These are phyloP conservation scores for Idaea dimidiata DNA, from an alignment of 2,888 invertebrate species.

Conservation along the genomic window DNA sequence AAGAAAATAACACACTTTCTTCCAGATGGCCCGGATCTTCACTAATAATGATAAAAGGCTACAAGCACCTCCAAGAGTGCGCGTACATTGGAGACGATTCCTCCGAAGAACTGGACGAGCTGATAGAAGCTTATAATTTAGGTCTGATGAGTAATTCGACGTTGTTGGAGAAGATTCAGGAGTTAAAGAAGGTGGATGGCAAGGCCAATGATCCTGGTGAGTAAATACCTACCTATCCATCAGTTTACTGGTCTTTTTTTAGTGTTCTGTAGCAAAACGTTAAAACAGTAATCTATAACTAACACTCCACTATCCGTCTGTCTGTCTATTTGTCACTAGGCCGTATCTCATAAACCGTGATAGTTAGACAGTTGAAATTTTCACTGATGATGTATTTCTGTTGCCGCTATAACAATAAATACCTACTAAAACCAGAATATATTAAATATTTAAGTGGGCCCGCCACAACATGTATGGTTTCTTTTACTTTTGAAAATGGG, in stretches of 20 bases:
- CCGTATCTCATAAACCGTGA: no score
- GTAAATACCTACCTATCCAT: background rate
- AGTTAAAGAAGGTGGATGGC: slow-evolving; percentile 66
- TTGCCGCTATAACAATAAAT: no score
- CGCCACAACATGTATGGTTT: no score
- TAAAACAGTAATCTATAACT: no score
- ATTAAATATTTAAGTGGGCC: no score
- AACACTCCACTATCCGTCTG: no score
- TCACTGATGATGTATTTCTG: no score
- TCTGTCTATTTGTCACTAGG: no score
- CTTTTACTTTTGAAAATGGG: background rate
- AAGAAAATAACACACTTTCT: background rate
- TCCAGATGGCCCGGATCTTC: slow-evolving; percentile 89
- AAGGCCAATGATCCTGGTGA: slow-evolving; percentile 82
- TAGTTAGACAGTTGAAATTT: no score
- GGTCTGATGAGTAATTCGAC: slow-evolving; percentile 58
- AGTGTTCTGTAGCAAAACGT: no score
- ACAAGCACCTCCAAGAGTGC: slow-evolving; percentile 88
- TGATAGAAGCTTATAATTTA: slow-evolving; percentile 69
- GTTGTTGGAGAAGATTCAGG: slow-evolving; percentile 53
- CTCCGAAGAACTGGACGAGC: slow-evolving; percentile 86
- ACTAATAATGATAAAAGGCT: slow-evolving; percentile 87
- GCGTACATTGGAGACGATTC: slow-evolving; percentile 91
- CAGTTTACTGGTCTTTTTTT: no score
- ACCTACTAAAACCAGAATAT: no score